Base-by-base conservation (phyloP, 1,140 invertebrate species). In the Drosophila ananassae region DNA sequence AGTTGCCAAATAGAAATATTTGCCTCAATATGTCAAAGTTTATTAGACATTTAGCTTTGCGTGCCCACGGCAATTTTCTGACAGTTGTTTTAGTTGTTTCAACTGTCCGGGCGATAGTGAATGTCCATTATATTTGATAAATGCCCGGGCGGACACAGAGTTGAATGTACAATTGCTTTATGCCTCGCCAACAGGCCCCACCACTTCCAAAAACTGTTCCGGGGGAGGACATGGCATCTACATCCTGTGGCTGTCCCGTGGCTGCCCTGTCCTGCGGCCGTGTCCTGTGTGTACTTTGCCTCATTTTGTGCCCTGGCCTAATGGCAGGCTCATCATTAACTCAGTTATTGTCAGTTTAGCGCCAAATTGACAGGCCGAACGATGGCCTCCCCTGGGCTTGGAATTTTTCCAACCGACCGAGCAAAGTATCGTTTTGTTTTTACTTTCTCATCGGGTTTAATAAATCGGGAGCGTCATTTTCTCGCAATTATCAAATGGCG, bases 101-200 rank as follows among this genome's bases (percentile, higher is more conserved):
- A 47, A 21, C 41, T 17, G 44, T 47, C 44, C 52, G 56, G 59
- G 63, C 67, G 73, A 77, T 74, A 81, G 82, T 84, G 75, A 77
- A 87, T 59, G 84, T 71, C 84, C 76, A 89, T 89, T 89, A 89
- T 79, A 79, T 89, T 83, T 89, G 83, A 89, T 89, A 89, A 89
- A 89, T 89, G 84, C 61, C 55, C 41, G 25, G 76, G 56, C 76
- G 73, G 76, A 79, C 46, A 57, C 72, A 68, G 46, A 82, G 69
- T 75, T 84, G 51, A 79, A 83, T 67, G 60, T 75, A 73, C 56
- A 69, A 81, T 78, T 74, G 77, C 54, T 68, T 39, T 24, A 47
- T 66, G 47, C 63, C 63, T 41, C 67, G 73, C 7, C 54, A 39
- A 54, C 51, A 57, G 13, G 10, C 24, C 25, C 51, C 47, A 13